Conservation (phyloP, 2,888 invertebrate species). For the Salticus scenicus region DNA sequence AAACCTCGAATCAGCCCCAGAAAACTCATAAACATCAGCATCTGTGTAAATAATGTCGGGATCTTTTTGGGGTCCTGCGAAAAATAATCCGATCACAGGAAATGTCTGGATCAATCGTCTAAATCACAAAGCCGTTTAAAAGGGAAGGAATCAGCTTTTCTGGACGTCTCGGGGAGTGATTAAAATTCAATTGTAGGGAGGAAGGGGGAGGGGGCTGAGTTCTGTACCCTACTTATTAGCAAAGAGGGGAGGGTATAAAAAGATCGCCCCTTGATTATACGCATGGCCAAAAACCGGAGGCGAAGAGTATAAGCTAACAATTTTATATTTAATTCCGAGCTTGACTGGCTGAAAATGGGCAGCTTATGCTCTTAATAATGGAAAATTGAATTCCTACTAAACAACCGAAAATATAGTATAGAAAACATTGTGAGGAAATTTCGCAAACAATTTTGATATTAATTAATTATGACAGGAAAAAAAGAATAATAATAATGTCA, state of each 20-base stretch:
- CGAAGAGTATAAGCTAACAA: constrained; percentile 38
- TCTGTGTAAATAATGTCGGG: constrained; percentile 51
- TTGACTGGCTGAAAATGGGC: not conserved
- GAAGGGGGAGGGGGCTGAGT: no score
- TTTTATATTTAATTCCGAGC: constrained; percentile 5
- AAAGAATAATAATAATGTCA: no score
- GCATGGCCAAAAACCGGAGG: constrained; percentile 1
- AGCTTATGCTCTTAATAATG: no score
- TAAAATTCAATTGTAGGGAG: constrained; percentile 42
- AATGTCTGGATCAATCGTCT: constrained; percentile 45
- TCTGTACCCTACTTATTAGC: no score
- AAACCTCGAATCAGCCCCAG: not conserved
- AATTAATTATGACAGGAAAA: no score
- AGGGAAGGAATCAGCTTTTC: constrained; percentile 39
- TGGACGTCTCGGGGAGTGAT: constrained; percentile 38
- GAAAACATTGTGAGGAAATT: no score
- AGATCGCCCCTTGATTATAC: not conserved
- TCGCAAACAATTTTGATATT: no score
- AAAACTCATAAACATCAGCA: constrained; percentile 13
- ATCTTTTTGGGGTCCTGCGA: constrained; percentile 21
- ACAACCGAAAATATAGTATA: no score
- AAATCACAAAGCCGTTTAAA: constrained; percentile 49
- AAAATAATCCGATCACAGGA: constrained; percentile 39
- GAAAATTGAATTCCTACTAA: no score
- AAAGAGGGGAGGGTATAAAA: not conserved